Base-by-base conservation (phyloP, 1,140 invertebrate genomes). In the Monomorium pharaonis region DNA sequence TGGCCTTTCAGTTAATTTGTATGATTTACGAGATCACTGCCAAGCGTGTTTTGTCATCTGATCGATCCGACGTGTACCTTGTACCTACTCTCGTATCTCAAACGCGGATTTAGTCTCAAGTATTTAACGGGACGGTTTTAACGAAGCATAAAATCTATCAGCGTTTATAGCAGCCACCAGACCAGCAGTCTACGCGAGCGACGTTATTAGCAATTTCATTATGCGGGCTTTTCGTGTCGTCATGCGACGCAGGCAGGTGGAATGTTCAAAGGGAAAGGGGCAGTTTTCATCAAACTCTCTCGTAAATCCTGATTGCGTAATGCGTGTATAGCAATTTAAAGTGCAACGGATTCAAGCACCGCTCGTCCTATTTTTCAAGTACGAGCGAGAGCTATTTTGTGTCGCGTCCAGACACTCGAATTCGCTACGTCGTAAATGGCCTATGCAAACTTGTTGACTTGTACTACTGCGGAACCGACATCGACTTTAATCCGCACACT, bases 321-420 rank as follows among this genome's bases (percentile, higher is more conserved):
- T 75, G 42, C 42, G 27, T 30, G 42, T 49, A 67, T 62, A 37
- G 24, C 58, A 47, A n/a, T 74, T 70, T 77, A 51, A 85, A 76
- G 63, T 69, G 78, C 10, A 16, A 49, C 58, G 14, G 30, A 9
- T 88, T 88, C 51, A 44, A 86, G 47, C 14, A 62, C 63, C 16
- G 42, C 65, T 80, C 62, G 77, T 74, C 24, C 54, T 65, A 77
- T 85, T 84, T 88, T 88, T 87, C 69, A 24, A 89, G 75, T 44
- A 80, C 65, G 85, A 70, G 65, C 78, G 88, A 92, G 86, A 87
- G 92, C 91, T 92, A 92, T 92, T 91, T 91, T 84, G 80, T 91
- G 88, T 91, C 88, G 85, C 84, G 80, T 87, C 90, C 69, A 77
- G 86, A 87, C 86, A 90, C 89, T 92, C 88, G 42, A 86, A 67